Percentiles rank a stretch among this genome's conserved stretches.
These are phyloP conservation scores for Typhlomys cinereus DNA, from an alignment of 2,113 vertebrate species.

Conservation along the genomic window DNA sequence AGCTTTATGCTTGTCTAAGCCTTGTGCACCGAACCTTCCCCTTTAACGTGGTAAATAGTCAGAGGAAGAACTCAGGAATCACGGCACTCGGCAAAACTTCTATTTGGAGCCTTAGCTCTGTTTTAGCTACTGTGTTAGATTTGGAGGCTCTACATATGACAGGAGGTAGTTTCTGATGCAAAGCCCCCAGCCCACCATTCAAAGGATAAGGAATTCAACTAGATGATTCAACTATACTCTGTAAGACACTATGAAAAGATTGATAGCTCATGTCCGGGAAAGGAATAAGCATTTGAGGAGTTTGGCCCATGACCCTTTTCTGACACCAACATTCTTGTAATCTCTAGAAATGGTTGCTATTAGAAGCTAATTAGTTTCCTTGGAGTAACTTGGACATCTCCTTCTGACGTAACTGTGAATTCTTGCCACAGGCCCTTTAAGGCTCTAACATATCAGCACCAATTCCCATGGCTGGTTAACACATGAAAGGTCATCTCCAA, in stretches of 20 bases:
- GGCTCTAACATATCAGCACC: slow-evolving; percentile 9
- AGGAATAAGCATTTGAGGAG: background rate
- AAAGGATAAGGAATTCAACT: background rate
- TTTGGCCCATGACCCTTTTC: slow-evolving; percentile 45
- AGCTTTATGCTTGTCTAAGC: background rate
- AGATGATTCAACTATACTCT: background rate
- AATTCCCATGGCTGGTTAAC: slow-evolving; percentile 57
- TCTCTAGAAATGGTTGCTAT: slow-evolving; percentile 59
- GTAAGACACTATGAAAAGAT: background rate
- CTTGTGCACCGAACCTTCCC: background rate
- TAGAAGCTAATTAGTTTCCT: slow-evolving; percentile 62
- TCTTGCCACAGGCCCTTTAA: slow-evolving; percentile 59
- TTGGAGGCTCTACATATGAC: background rate
- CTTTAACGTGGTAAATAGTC: background rate
- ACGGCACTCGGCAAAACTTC: background rate
- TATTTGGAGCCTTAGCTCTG: background rate
- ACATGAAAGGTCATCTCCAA: slow-evolving; percentile 70
- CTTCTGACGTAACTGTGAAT: slow-evolving; percentile 7
- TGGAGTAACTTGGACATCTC: slow-evolving; percentile 25
- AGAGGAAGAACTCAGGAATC: background rate
- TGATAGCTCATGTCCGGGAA: slow-evolving; percentile 62
- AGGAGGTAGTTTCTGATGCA: background rate
- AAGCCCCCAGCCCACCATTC: background rate
- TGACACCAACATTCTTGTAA: background rate
- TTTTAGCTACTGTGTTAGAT: background rate